phyloP scores from a whole-genome alignment of 2,888 invertebrate species.

The Toxonevra muliebris region DNA sequence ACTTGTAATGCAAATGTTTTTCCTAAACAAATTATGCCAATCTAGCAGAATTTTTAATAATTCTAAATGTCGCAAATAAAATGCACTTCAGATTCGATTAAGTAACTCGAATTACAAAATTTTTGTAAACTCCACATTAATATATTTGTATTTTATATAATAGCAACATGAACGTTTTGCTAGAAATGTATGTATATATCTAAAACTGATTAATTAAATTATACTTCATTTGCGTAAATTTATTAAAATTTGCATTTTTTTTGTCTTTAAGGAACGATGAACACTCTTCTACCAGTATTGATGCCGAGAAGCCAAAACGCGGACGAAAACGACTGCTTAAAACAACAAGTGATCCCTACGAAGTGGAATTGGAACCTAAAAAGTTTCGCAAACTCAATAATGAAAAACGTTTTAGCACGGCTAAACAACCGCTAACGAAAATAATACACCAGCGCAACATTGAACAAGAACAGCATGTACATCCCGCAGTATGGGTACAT shows the following conservation, averaged over 20 bases:
- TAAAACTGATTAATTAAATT: too few species aligned
- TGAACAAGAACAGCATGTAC: constrained; percentile 50
- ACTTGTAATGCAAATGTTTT: too few species aligned
- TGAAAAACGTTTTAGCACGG: constrained; percentile 50
- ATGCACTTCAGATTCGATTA: too few species aligned
- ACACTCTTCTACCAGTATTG: not conserved
- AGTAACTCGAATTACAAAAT: too few species aligned
- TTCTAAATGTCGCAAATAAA: too few species aligned
- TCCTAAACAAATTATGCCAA: too few species aligned
- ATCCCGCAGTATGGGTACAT: constrained; percentile 54
- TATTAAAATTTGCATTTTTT: not conserved
- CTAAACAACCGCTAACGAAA: constrained; percentile 26
- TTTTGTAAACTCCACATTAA: too few species aligned
- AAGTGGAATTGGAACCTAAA: constrained; percentile 50
- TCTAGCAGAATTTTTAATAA: too few species aligned
- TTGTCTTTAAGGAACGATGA: not conserved
- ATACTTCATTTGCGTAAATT: too few species aligned
- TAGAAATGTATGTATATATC: too few species aligned
- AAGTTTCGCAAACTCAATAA: constrained; percentile 49
- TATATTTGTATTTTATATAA: too few species aligned
- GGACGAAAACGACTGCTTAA: constrained; percentile 51
- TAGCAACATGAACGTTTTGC: too few species aligned
- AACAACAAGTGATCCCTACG: constrained; percentile 48
- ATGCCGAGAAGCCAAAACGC: constrained; percentile 43
- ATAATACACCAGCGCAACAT: constrained; percentile 34